Percentiles rank a stretch among this genome's conserved stretches.
Conservation (phyloP, 2,797 vertebrate genomes). For the Clarias laeviceps region DNA sequence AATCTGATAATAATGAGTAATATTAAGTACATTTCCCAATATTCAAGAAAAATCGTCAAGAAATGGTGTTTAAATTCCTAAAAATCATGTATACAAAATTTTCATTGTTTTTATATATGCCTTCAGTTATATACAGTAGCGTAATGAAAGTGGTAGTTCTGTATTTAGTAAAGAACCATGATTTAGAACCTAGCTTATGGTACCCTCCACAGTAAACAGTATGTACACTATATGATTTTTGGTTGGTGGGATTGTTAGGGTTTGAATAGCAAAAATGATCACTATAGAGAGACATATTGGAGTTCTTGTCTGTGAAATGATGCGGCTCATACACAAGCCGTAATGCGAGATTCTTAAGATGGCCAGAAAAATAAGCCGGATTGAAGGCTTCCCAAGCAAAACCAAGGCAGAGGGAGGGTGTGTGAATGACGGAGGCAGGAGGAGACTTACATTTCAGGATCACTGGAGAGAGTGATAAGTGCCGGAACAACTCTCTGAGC, state of each 20-base stretch:
- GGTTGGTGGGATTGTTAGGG: background rate
- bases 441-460: slow-evolving; percentile 99
- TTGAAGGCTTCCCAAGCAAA: slow-evolving; percentile 77
- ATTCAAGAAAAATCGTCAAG: too few species aligned
- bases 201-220: background rate
- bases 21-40: too few species aligned
- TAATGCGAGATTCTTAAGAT: background rate
- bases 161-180: background rate
- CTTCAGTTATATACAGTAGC: background rate
- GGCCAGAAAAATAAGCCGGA: slow-evolving; percentile 21
- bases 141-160: background rate
- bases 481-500: slow-evolving; percentile 99
- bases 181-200: background rate
- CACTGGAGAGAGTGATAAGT: slow-evolving; percentile 99
- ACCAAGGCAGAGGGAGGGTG: slow-evolving; percentile 74
- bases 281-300: background rate
- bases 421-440: slow-evolving; percentile 75
- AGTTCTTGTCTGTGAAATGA: background rate
- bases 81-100: background rate
- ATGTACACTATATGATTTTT: background rate
- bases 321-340: background rate
- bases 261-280: background rate
- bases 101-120: background rate
- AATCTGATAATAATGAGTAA: too few species aligned
- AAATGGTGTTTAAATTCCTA: too few species aligned